phyloP scores from a whole-genome alignment of 2,888 invertebrate species.

The Dicycla oo region DNA sequence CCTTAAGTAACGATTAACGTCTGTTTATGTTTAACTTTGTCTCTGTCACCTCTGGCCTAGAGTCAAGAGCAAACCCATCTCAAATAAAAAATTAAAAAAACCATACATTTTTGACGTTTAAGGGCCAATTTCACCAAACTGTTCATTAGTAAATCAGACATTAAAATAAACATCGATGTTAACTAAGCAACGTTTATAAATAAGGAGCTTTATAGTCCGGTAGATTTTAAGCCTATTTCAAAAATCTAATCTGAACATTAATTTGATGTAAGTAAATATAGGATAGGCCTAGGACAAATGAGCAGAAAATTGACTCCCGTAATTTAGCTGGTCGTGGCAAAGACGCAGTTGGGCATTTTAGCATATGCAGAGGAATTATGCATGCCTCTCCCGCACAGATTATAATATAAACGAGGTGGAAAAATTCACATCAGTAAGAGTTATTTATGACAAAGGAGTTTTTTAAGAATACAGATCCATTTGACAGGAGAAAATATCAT shows the following conservation, averaged over 20 bases:
- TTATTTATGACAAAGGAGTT: neutral
- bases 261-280: neutral
- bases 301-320: constrained; percentile 2
- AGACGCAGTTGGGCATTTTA: too few species aligned
- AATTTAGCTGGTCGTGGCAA: neutral
- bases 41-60: too few species aligned
- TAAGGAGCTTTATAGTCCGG: neutral
- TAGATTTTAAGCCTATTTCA: too few species aligned
- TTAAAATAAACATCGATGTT: too few species aligned
- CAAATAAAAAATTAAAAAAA: too few species aligned
- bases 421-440: neutral
- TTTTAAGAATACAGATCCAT: too few species aligned
- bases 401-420: neutral
- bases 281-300: neutral
- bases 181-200: neutral
- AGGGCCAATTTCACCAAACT: too few species aligned
- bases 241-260: neutral
- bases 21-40: too few species aligned
- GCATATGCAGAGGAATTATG: neutral
- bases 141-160: too few species aligned
- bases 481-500: neutral
- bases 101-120: too few species aligned
- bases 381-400: neutral
- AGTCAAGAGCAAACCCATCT: too few species aligned
- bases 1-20: neutral